phyloP scores from a whole-genome alignment of 2,113 vertebrate species.

The Austrofundulus limnaeus region DNA sequence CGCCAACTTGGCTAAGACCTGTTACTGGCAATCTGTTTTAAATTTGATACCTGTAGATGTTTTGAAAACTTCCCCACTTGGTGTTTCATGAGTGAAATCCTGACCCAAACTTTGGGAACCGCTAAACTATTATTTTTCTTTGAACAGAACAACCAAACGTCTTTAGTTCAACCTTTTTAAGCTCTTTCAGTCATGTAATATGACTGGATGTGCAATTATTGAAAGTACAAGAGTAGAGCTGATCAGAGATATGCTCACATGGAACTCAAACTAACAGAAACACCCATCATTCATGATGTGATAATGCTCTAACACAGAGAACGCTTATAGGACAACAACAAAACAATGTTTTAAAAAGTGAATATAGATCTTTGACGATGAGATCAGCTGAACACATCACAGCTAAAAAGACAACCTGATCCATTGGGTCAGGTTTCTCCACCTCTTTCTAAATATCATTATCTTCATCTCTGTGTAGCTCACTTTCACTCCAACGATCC shows the following conservation, averaged over 20 bases:
- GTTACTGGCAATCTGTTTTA: too few species aligned
- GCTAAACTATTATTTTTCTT: not conserved
- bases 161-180: not conserved
- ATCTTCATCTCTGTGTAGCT: slow-evolving; percentile 18
- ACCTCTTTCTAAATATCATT: slow-evolving; percentile 17
- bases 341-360: not conserved
- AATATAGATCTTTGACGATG: not conserved
- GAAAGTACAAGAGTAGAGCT: not conserved
- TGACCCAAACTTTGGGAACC: too few species aligned
- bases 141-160: not conserved
- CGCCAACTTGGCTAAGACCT: too few species aligned
- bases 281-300: not conserved
- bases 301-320: not conserved
- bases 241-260: not conserved
- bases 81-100: too few species aligned
- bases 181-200: not conserved
- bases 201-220: not conserved
- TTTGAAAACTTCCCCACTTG: too few species aligned
- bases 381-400: slow-evolving; percentile 14
- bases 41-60: too few species aligned
- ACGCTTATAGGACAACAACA: not conserved
- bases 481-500: slow-evolving; percentile 27
- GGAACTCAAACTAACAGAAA: not conserved
- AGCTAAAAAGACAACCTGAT: slow-evolving; percentile 2
- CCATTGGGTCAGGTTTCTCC: slow-evolving; percentile 6